Evolutionary conservation across 2,113 vertebrate genomes (phyloP).

Genomic region (Rousettus leschenaultii): DNA sequence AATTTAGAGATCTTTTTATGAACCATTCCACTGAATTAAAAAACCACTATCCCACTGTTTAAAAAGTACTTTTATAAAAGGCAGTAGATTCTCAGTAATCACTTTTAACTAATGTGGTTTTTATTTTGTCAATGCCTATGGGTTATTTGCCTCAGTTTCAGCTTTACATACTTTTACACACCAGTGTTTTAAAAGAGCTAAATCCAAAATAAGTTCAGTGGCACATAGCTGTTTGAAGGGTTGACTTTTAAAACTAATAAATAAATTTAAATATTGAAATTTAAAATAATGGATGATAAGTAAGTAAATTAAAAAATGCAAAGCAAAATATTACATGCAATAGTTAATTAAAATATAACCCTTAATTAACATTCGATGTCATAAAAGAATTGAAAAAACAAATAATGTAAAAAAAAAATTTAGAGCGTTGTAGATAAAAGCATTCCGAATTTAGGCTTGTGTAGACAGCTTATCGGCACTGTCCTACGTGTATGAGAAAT

Average conservation of each 20-base stretch:
- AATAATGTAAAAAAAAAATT: not conserved
- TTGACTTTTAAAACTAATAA: not conserved
- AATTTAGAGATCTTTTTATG: not conserved
- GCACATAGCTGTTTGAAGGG: not conserved
- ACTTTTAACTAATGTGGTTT: not conserved
- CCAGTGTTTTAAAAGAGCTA: not conserved
- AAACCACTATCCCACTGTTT: not conserved
- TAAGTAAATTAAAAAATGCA: not conserved
- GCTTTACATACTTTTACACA: not conserved
- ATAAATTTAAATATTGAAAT: not conserved
- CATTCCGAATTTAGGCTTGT: not conserved
- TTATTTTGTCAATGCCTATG: not conserved
- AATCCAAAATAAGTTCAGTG: not conserved
- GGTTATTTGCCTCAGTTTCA: not conserved
- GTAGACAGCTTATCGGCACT: not conserved
- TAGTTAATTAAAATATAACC: not conserved
- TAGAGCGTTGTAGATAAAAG: not conserved
- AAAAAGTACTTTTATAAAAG: not conserved
- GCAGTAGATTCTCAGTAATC: not conserved
- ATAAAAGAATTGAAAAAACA: not conserved
- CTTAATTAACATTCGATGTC: not conserved
- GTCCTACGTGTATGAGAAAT: not conserved
- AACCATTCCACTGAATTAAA: not conserved
- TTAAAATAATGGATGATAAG: not conserved
- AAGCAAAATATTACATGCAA: not conserved